Base-by-base conservation (phyloP, 2,797 vertebrate genomes). In the Toxotes lorentzi region DNA sequence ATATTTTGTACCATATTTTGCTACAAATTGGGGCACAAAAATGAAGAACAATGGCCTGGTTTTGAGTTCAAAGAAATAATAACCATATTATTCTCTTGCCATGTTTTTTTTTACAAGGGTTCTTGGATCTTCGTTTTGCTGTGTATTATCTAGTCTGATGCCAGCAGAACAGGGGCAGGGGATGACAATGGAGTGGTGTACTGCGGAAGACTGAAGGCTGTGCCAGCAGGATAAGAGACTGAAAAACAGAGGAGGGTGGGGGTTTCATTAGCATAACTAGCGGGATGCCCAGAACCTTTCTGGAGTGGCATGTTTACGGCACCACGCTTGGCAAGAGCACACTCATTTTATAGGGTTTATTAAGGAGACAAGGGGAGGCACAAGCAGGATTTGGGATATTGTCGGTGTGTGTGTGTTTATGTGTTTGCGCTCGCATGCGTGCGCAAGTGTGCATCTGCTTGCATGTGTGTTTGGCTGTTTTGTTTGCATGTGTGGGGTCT, bases 221-320 rank as follows among this genome's bases (percentile, higher is more conserved):
- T 94, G 92, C 94, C 92, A 94, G 88, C 88, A 89, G 92, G 93
- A 94, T 94, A 91, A 94, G 89, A 92, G 88, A 91, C 83, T 85
- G 86, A 89, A 90, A 92, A 90, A 92, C 84, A 91, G 87, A 88
- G 80, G 80, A 82, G 85, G 86, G 86, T 85, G 91, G 85, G 90
- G 93, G 90, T 88, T 94, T 97, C 95, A 99, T 99, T 97, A 98
- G 96, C 97, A 97, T 98, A 97, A 96, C 94, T 97, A 97, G 97
- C 96, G 96, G 96, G 96, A 95, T 96, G 92, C 92, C 94, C 93
- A 92, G 96, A 96, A 92, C 96, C 95, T 97, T 99, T 97, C 95
- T 95, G 93, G 95, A 96, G 96, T 97, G 96, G 96, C 95, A 95
- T 96, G 95, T 96, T 97, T 97, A 96, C 94, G 91, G 95, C 78